phyloP scores from a whole-genome alignment of 2,888 invertebrate genomes.

The Drosophila anomalipes region DNA sequence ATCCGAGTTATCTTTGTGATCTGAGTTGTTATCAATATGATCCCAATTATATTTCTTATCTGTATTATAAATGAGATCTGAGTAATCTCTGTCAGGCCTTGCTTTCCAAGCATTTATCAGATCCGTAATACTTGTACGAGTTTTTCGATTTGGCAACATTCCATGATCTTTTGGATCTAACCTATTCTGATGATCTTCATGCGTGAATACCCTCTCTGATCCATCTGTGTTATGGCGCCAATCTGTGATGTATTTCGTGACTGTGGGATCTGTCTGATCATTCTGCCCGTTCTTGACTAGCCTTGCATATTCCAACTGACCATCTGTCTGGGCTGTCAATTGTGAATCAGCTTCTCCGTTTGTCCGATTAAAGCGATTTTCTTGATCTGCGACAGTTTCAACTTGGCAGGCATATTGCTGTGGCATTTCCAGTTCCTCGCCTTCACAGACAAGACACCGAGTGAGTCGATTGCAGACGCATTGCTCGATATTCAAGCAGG shows the following conservation, averaged over 20 bases:
- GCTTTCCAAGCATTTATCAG: not conserved
- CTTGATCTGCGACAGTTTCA: not conserved
- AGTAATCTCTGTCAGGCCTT: not conserved
- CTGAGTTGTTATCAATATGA: not conserved
- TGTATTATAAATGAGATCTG: not conserved
- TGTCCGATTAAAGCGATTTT: not conserved
- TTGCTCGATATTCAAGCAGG: conserved; percentile 3
- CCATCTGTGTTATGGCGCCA: not conserved
- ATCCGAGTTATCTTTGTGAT: not conserved
- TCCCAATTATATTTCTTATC: not conserved
- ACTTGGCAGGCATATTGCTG: conserved; percentile 18
- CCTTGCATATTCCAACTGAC: not conserved
- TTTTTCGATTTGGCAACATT: not conserved
- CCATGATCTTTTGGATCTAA: not conserved
- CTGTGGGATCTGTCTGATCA: not conserved
- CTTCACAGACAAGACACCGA: conserved; percentile 10
- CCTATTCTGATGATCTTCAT: not conserved
- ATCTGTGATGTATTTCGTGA: not conserved
- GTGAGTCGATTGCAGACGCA: conserved; percentile 24
- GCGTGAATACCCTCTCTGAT: not conserved
- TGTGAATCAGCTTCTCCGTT: not conserved
- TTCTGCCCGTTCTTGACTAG: not conserved
- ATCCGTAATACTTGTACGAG: not conserved
- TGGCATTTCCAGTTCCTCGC: not conserved
- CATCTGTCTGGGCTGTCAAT: not conserved